A percentile compares a stretch with the other conserved stretches of the same genome.
Conservation (phyloP, 2,888 invertebrate species). For the Epinotia demarniana region DNA sequence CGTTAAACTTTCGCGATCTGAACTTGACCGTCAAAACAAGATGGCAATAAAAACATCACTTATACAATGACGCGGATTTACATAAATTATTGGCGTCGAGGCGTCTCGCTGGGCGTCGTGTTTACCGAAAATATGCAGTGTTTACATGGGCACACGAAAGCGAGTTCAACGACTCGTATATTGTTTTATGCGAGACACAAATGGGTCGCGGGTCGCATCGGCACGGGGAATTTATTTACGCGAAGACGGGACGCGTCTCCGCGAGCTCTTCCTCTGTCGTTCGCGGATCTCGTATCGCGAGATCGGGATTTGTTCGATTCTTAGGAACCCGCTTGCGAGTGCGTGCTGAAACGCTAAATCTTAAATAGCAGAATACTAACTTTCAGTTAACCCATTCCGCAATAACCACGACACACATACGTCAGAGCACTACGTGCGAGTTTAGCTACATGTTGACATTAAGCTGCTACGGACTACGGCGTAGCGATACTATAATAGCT, state of each 20-base stretch:
- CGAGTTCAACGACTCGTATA: slow-evolving; percentile 80
- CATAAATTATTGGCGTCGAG: slow-evolving; percentile 82
- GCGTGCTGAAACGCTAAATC: not conserved
- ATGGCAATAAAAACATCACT: slow-evolving; percentile 80
- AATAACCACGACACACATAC: too few relatives aligned
- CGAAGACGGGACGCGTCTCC: slow-evolving; percentile 49
- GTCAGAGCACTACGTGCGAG: too few relatives aligned
- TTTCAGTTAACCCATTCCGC: not conserved
- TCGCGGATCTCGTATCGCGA: slow-evolving; percentile 25
- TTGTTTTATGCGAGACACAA: slow-evolving; percentile 80
- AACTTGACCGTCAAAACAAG: slow-evolving; percentile 83
- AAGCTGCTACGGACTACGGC: too few relatives aligned
- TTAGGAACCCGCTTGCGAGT: not conserved
- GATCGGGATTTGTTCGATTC: not conserved
- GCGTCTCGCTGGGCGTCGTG: slow-evolving; percentile 64
- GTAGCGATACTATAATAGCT: too few relatives aligned
- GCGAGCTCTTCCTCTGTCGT: slow-evolving; percentile 48
- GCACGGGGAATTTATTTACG: slow-evolving; percentile 69
- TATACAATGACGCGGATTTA: slow-evolving; percentile 81
- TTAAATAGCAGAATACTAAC: not conserved
- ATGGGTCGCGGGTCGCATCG: slow-evolving; percentile 77
- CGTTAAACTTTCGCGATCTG: slow-evolving; percentile 70
- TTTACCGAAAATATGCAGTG: slow-evolving; percentile 75
- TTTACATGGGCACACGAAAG: slow-evolving; percentile 74
- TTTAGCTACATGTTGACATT: too few relatives aligned